Evolutionary conservation across 1,140 invertebrate genomes (phyloP), one percentile per base, ranked within the genome.

Genomic region (Pantala flavescens): DNA sequence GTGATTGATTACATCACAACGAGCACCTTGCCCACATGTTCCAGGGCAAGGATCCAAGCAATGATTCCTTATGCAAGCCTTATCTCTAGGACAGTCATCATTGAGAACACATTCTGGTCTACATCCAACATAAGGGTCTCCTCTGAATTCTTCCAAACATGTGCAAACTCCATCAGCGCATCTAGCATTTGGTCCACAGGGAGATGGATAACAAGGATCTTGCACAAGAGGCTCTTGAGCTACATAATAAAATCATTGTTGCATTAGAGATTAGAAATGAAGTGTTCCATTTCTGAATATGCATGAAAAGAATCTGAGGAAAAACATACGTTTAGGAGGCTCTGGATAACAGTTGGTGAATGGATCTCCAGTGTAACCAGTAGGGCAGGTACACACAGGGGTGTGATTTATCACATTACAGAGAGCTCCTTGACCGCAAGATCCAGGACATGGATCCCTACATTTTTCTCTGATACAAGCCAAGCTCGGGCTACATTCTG

Each of bases 351-450:
- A 86, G 24, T 78, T 76, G 24, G 80, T 82, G 75, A 85, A 86
- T 71, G 85, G 84, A 84, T 89, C 86, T 73, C 87, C 87, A 43
- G 83, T 85, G 72, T 83, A 82, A 24, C 81, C 81, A 9, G 78
- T 42, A 36, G 80, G 79, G 76, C 86, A 87, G 23, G 79, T 78
- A 75, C 86, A 87, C 43, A 83, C 79, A 0, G 85, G 82, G 71
- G 83, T 82, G 77, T 88, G 87, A 77, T 84, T 83, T 76, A 84
- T 73, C 72, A 84, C 79, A 74, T 81, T 80, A 77, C 87, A 88
- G 71, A 84, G 79, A 0, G 87, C 84, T 77, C 83, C 84, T 43
- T 84, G 80, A 24, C 82, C 82, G 75, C 81, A 83, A 28, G 77
- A 84, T 55, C 82, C 83, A 19, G 80, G 78, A 77, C 81, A 83